Conservation (phyloP, 2,797 vertebrate species). For the Morus bassanus region DNA sequence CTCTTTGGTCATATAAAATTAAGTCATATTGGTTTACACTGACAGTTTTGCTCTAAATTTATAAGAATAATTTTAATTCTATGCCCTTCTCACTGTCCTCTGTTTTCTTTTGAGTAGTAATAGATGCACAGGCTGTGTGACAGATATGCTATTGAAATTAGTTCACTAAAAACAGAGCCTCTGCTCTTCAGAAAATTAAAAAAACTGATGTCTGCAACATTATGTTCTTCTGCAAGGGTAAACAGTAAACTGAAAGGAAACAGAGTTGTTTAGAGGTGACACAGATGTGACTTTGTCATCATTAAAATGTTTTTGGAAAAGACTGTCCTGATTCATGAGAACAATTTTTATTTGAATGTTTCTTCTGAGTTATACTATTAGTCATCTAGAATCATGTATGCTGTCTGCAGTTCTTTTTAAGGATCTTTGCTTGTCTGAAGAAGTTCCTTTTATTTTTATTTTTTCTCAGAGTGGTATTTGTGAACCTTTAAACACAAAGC, state of each 20-base stretch:
- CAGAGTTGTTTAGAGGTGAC: conserved; percentile 40
- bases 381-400: conserved; percentile 33
- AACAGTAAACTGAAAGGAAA: conserved; percentile 12
- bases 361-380: conserved; percentile 29
- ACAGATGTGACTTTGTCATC: conserved; percentile 10
- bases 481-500: conserved; percentile 13
- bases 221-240: conserved; percentile 38
- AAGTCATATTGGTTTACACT: background rate
- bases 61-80: background rate
- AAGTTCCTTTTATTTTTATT: conserved; percentile 14
- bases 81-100: conserved; percentile 13
- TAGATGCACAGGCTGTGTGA: background rate
- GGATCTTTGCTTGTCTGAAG: conserved; percentile 20
- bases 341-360: conserved; percentile 11
- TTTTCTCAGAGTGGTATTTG: background rate
- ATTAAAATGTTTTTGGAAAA: conserved; percentile 28
- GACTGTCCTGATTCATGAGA: conserved; percentile 1
- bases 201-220: background rate
- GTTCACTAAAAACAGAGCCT: conserved; percentile 1
- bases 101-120: conserved; percentile 22
- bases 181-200: conserved; percentile 48
- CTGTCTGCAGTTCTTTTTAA: conserved; percentile 40
- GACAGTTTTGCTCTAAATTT: background rate
- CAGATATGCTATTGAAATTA: conserved; percentile 36
- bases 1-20: background rate